phyloP scores from a whole-genome alignment of 2,797 vertebrate species.

The Helarctos malayanus region DNA sequence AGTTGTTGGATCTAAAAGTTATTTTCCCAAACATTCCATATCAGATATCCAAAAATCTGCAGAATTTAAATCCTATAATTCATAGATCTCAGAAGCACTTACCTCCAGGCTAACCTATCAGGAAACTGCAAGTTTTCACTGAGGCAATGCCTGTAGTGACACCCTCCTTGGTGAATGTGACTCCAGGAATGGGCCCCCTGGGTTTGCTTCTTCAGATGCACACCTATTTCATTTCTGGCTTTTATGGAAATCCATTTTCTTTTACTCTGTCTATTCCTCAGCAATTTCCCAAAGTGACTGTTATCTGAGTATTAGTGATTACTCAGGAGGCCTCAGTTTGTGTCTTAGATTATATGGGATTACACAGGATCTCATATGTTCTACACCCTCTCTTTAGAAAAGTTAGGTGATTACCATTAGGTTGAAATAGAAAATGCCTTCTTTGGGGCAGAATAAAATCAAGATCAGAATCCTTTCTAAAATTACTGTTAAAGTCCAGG shows the following conservation, averaged over 20 bases:
- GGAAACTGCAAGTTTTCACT: background rate
- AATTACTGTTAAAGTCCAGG: background rate
- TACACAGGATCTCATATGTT: background rate
- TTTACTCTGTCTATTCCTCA: background rate
- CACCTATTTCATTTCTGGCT: background rate
- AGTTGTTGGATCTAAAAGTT: constrained; percentile 37
- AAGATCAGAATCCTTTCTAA: background rate
- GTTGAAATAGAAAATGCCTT: background rate
- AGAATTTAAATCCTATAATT: background rate
- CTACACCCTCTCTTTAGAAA: background rate
- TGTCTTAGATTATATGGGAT: background rate
- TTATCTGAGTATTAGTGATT: background rate
- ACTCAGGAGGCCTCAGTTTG: background rate
- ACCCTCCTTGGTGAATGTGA: background rate
- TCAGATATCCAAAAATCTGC: background rate
- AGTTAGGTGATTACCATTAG: background rate
- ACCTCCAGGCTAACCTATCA: background rate
- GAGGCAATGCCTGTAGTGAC: background rate
- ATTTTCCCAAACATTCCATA: background rate
- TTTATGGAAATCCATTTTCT: background rate
- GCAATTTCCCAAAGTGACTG: background rate
- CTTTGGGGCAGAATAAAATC: constrained; percentile 36
- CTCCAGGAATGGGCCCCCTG: background rate
- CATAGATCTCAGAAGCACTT: background rate
- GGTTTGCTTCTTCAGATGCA: background rate